These are phyloP conservation scores for Enteromius mattozi DNA, from an alignment of 2,797 vertebrate species.

Conservation along the genomic window DNA sequence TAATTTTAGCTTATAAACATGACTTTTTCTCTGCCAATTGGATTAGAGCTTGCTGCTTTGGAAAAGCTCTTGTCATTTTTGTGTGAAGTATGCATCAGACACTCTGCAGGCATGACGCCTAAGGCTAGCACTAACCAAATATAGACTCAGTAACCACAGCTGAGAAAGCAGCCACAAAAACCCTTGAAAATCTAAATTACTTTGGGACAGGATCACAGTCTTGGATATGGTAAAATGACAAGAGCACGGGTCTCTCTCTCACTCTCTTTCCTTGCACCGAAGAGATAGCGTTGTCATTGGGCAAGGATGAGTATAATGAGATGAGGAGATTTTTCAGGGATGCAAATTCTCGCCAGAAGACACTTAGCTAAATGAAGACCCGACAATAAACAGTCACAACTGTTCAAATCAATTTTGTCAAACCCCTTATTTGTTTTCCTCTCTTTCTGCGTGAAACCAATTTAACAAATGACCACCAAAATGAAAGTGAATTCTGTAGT, in stretches of 20 bases:
- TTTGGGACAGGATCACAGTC: slow-evolving; percentile 16
- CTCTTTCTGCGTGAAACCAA: slow-evolving; percentile 71
- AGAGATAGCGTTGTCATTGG: slow-evolving; percentile 68
- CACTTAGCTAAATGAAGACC: slow-evolving; percentile 77
- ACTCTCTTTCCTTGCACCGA: slow-evolving; percentile 40
- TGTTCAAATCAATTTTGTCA: slow-evolving; percentile 78
- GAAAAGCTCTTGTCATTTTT: neutral
- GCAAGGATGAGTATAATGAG: slow-evolving; percentile 66
- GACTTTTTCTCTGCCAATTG: neutral
- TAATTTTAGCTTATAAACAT: neutral
- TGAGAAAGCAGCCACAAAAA: neutral
- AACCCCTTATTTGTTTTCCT: slow-evolving; percentile 70
- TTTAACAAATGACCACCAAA: slow-evolving; percentile 76
- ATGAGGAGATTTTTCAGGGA: slow-evolving; percentile 71
- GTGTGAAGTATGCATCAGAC: slow-evolving; percentile 12
- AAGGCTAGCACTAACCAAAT: neutral
- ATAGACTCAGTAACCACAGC: neutral
- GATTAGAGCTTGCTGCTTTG: neutral
- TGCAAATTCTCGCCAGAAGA: slow-evolving; percentile 73
- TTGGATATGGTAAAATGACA: neutral
- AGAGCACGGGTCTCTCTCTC: neutral
- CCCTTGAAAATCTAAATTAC: neutral
- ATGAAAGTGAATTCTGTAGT: slow-evolving; percentile 72
- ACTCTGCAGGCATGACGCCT: slow-evolving; percentile 1
- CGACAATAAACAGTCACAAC: slow-evolving; percentile 79